Evolutionary conservation across 1,140 invertebrate species (phyloP).

Genomic region (Drosophila ambigua): DNA sequence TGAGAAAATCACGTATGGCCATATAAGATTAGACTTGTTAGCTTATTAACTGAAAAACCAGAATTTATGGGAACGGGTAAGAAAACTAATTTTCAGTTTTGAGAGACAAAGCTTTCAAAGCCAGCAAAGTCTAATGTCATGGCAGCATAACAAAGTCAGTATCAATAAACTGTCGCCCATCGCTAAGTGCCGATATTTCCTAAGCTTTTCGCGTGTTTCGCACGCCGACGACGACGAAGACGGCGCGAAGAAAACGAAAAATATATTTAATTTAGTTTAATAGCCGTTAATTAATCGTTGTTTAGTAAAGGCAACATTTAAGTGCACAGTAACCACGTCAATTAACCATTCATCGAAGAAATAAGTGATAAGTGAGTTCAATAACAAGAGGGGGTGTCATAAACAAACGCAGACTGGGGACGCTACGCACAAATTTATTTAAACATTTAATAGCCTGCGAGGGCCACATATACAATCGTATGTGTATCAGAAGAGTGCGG

Average conservation of each 20-base stretch:
- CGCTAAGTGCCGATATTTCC: too few species aligned
- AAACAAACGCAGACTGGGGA: background rate
- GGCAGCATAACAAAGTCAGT: too few species aligned
- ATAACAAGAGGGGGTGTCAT: background rate
- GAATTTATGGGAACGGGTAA: too few species aligned
- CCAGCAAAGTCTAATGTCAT: too few species aligned
- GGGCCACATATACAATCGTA: slow-evolving; percentile 23
- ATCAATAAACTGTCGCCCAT: too few species aligned
- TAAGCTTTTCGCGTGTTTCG: too few species aligned
- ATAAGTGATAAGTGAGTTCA: slow-evolving; percentile 49
- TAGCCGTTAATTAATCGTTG: slow-evolving; percentile 17
- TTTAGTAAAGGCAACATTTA: slow-evolving; percentile 22
- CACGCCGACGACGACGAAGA: slow-evolving; percentile 10
- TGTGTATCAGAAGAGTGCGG: slow-evolving; percentile 22
- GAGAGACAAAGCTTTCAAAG: too few species aligned
- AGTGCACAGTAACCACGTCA: slow-evolving; percentile 62
- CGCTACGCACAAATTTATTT: slow-evolving; percentile 42
- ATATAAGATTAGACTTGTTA: too few species aligned
- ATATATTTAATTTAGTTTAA: slow-evolving; percentile 34
- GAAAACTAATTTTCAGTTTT: too few species aligned
- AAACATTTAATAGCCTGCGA: slow-evolving; percentile 50
- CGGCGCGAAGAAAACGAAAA: slow-evolving; percentile 42
- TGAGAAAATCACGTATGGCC: too few species aligned
- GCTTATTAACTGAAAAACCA: too few species aligned
- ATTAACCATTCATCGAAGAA: slow-evolving; percentile 38